A percentile compares a stretch with the other conserved stretches of the same genome.
These are phyloP conservation scores for Aspidoscelis tigris DNA, from an alignment of 2,113 vertebrate species.

Conservation along the genomic window DNA sequence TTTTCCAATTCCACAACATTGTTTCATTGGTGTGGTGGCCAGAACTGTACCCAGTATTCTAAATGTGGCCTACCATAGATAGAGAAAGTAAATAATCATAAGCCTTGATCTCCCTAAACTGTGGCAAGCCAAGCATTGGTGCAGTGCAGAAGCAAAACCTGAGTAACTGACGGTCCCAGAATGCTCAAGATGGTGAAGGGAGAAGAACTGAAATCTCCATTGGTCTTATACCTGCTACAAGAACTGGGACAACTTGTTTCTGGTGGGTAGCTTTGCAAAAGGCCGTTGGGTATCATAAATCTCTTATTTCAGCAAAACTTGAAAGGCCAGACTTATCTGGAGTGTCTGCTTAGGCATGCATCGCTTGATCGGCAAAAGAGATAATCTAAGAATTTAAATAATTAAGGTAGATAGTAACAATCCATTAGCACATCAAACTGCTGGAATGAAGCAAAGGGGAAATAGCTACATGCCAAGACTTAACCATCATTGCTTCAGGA, in stretches of 20 bases:
- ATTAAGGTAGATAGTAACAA: conserved; percentile 16
- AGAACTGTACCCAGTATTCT: too few relatives aligned
- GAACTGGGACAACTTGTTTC: not conserved
- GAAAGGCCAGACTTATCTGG: not conserved
- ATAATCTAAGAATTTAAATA: conserved; percentile 18
- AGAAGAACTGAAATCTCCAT: not conserved
- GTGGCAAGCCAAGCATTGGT: too few relatives aligned
- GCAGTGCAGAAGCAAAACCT: too few relatives aligned
- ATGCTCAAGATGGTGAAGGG: too few relatives aligned
- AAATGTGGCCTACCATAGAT: too few relatives aligned
- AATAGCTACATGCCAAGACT: conserved; percentile 1
- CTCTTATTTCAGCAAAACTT: not conserved
- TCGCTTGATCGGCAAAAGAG: conserved; percentile 13
- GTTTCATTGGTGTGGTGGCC: too few relatives aligned
- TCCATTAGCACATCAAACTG: conserved; percentile 16
- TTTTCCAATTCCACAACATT: too few relatives aligned
- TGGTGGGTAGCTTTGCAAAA: not conserved
- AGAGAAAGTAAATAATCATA: not conserved
- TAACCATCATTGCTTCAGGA: not conserved
- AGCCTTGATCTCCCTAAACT: too few relatives aligned
- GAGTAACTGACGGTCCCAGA: too few relatives aligned
- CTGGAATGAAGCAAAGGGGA: conserved; percentile 3
- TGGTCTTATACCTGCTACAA: not conserved
- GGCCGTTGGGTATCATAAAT: not conserved
- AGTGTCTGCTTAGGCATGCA: not conserved